Evolutionary conservation across 2,888 invertebrate genomes (phyloP), one percentile per base, ranked within the genome.

Genomic region (Cyaniris semiargus): DNA sequence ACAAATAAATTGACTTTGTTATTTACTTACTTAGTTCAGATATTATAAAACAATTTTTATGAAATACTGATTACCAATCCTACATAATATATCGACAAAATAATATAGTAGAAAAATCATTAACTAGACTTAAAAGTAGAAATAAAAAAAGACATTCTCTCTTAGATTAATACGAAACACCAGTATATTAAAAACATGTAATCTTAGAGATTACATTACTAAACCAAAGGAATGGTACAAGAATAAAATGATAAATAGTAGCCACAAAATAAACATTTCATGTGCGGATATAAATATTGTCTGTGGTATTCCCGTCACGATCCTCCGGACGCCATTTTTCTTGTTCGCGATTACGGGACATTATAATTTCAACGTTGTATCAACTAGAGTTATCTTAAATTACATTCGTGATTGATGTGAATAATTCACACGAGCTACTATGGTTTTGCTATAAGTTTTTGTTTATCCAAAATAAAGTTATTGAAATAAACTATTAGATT

Each of bases 301-400:
- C 48, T 44, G 48, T 23, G 44, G 44, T 15, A 74, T 74, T 74
- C 74, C 53, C 74, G 48, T 74, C 74, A 74, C 74, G 74, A 13
- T 53, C 23, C 74, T 44, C 44, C 10, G 74, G 53, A 18, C 48
- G 23, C 74, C 44, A 74, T 74, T 74, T 74, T 74, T 74, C 74
- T 74, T 53, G 53, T 74, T 74, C 74, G 48, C 74, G 74, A 74
- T 74, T 74, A 74, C 74, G 53, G 44, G 53, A 74, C 53, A 74
- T 74, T 74, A 74, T 74, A 74, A 74, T 74, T 74, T 74, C 74
- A 74, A 74, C 74, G 74, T 44, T 74, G 74, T 74, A 74, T 74
- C 74, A 74, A 74, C 48, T 74, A 74, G 74, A 74, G 74, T 21
- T 72, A 72, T 72, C 72, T 72, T 72, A 21, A 74, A 74, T 74